phyloP scores from a whole-genome alignment of 2,888 invertebrate species.

The Hyppa rectilinea region DNA sequence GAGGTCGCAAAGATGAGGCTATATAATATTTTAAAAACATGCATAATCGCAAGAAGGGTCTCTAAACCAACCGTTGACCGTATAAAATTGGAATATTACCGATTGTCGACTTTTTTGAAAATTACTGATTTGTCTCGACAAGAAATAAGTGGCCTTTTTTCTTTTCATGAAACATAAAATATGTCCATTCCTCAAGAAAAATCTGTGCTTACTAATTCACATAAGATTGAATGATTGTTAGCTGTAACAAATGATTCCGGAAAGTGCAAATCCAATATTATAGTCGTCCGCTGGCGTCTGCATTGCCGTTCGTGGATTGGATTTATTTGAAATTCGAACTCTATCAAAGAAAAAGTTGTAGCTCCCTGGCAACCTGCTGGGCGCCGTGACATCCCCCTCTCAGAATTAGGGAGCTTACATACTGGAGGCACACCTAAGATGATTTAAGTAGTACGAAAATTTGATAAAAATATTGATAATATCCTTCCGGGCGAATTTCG shows the following conservation, averaged over 20 bases:
- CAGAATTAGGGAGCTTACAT: constrained; percentile 67
- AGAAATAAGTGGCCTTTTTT: no score
- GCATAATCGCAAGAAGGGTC: no score
- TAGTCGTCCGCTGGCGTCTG: constrained; percentile 77
- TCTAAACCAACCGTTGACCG: no score
- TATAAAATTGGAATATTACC: not conserved
- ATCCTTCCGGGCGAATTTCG: not conserved
- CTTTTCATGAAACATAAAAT: not conserved
- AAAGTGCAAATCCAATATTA: constrained; percentile 75
- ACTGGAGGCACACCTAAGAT: constrained; percentile 37
- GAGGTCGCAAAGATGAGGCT: no score
- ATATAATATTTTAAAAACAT: no score
- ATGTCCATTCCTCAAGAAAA: not conserved
- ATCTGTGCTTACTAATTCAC: not conserved
- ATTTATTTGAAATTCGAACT: constrained; percentile 88
- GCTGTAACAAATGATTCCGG: constrained; percentile 50
- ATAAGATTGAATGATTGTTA: constrained; percentile 48
- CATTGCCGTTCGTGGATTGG: constrained; percentile 79
- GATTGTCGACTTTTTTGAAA: not conserved
- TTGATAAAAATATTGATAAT: not conserved
- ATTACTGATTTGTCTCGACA: no score
- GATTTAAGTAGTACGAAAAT: constrained; percentile 11
- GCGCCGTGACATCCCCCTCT: constrained; percentile 76
- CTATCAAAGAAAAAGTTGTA: constrained; percentile 89
- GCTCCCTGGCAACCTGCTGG: constrained; percentile 83